These are phyloP conservation scores for Tadarida brasiliensis DNA, from an alignment of 2,797 vertebrate genomes.

Conservation along the genomic window DNA sequence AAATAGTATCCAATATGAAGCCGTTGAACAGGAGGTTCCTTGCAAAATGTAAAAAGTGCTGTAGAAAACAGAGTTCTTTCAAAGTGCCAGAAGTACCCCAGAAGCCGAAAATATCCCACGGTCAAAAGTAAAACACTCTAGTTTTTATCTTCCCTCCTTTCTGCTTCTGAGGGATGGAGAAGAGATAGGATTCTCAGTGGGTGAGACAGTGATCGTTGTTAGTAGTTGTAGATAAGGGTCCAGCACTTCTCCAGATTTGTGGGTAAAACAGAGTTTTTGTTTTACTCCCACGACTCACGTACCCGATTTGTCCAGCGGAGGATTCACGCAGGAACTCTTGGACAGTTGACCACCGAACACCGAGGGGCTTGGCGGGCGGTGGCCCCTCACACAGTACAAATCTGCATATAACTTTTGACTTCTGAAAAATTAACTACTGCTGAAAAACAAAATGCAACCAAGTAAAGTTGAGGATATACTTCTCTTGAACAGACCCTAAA, in stretches of 20 bases:
- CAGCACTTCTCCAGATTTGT: background rate
- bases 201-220: background rate
- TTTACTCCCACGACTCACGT: background rate
- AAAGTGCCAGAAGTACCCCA: background rate
- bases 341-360: background rate
- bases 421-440: background rate
- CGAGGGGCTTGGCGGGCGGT: background rate
- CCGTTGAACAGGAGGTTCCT: background rate
- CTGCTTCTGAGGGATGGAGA: background rate
- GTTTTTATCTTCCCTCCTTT: background rate
- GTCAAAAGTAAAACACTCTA: background rate
- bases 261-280: background rate
- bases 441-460: background rate
- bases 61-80: background rate
- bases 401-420: background rate
- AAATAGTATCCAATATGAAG: background rate
- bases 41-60: background rate
- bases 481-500: background rate
- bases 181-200: background rate
- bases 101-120: background rate
- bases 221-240: background rate
- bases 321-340: background rate
- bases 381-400: background rate
- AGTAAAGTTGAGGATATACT: background rate
- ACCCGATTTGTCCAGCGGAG: background rate